phyloP scores from a whole-genome alignment of 2,113 vertebrate genomes.

The Arothron firmamentum region DNA sequence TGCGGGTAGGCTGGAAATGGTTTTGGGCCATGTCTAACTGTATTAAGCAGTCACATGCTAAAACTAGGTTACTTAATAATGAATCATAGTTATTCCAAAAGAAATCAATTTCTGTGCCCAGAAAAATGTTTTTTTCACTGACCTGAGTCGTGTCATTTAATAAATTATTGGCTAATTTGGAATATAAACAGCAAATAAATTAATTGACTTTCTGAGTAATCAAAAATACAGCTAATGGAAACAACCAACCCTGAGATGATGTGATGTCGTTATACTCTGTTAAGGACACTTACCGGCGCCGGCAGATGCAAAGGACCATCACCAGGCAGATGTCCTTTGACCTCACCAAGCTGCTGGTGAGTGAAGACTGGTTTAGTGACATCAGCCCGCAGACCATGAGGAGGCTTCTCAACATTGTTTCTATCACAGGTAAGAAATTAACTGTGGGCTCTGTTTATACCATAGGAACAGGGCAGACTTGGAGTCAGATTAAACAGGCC shows the following conservation, averaged over 20 bases:
- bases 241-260: too few species aligned
- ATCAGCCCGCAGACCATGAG: conserved; percentile 99
- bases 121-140: not conserved
- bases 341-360: conserved; percentile 93
- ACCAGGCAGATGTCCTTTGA: conserved; percentile 98
- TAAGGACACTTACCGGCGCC: conserved; percentile 91
- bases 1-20: not conserved
- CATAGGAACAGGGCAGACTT: too few species aligned
- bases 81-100: too few species aligned
- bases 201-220: not conserved
- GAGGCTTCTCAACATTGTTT: conserved; percentile 94
- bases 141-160: not conserved
- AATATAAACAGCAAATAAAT: not conserved
- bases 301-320: conserved; percentile 92
- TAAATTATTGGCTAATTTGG: not conserved
- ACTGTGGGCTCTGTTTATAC: too few species aligned
- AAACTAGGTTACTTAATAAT: too few species aligned
- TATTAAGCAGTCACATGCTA: too few species aligned
- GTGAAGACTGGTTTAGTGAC: conserved; percentile 99
- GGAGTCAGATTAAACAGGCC: not conserved
- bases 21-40: not conserved
- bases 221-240: too few species aligned
- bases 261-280: conserved; percentile 2
- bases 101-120: not conserved
- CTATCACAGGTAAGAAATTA: conserved; percentile 83